Evolutionary conservation across 2,797 vertebrate genomes (phyloP), one percentile per base, ranked within the genome.

Genomic region (Microcaecilia unicolor): DNA sequence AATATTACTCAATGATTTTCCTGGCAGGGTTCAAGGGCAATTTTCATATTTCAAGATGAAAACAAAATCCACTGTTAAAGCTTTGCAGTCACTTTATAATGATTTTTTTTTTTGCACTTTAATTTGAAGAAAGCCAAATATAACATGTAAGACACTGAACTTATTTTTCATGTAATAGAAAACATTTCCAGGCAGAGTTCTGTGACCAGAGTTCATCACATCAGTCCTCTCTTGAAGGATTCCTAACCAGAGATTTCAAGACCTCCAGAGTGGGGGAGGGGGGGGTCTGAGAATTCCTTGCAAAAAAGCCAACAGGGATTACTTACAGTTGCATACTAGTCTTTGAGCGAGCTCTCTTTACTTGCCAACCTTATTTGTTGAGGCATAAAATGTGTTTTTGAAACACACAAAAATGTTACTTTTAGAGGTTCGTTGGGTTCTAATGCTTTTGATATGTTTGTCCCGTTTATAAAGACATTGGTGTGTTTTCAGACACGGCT

Each of bases 401-500:
- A 42, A 31, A 28, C 21, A 15, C 16, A 21, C 7, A 21, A 47
- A 41, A 41, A 24, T 34, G 37, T 44, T 37, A 68, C 70, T 74
- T 70, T n/a, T n/a, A n/a, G n/a, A n/a, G n/a, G n/a, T n/a, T n/a
- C n/a, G n/a, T n/a, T n/a, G 62, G 63, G 59, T 62, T 59, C 58
- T 57, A 64, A 70, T n/a, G n/a, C n/a, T 79, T 72, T 51, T 56
- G 54, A 70, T 71, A 56, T 6, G 5, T 15, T 13, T 14, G n/a
- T 29, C 25, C 49, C 56, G 61, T 64, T 56, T 67, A 59, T 72
- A 60, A 69, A 76, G 78, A 80, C 77, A 61, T 54, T 70, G 78
- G 76, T 83, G 78, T 78, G 77, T 80, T 81, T 80, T 72, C 74
- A 83, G 79, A 81, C 80, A 80, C 80, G 80, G 78, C 72, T 78